Percentiles rank a stretch among this genome's conserved stretches.
These are phyloP conservation scores for Eleginops maclovinus DNA, from an alignment of 2,113 vertebrate genomes.

Conservation along the genomic window DNA sequence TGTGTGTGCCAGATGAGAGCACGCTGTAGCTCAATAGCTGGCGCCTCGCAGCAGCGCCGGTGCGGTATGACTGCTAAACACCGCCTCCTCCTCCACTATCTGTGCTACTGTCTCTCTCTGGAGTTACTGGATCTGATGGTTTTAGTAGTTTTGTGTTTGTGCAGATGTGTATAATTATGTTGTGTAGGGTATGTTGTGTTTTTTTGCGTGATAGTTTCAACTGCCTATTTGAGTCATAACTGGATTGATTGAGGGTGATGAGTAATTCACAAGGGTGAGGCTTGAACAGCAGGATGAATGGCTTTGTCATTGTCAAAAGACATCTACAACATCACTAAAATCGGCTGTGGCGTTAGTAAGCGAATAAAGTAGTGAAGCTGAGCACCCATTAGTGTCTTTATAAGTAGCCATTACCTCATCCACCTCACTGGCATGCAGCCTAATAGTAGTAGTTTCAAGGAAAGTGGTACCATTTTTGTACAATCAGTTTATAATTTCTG, in stretches of 20 bases:
- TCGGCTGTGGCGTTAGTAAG: neutral
- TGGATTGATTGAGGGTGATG: conserved; percentile 30
- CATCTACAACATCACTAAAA: neutral
- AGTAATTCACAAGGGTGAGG: conserved; percentile 46
- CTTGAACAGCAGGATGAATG: neutral
- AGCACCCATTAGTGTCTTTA: neutral
- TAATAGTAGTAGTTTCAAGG: neutral
- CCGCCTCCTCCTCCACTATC: conserved; percentile 68
- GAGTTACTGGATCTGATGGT: conserved; percentile 44
- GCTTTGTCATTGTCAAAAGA: conserved; percentile 34
- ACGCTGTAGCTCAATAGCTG: conserved; percentile 1
- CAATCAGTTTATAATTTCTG: neutral
- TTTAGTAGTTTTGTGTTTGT: neutral
- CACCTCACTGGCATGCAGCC: neutral
- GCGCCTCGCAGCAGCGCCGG: conserved; percentile 51
- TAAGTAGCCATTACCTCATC: neutral
- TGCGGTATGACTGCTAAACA: conserved; percentile 64
- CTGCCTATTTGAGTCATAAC: conserved; percentile 58
- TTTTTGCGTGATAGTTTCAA: conserved; percentile 1
- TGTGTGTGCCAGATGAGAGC: conserved; percentile 46
- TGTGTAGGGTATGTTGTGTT: neutral
- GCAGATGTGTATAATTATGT: conserved; percentile 15
- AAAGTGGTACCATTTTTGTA: neutral
- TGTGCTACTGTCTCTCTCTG: conserved; percentile 47
- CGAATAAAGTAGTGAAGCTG: neutral